Evolutionary conservation across 2,888 invertebrate species (phyloP).

Genomic region (Tanypteryx hageni): DNA sequence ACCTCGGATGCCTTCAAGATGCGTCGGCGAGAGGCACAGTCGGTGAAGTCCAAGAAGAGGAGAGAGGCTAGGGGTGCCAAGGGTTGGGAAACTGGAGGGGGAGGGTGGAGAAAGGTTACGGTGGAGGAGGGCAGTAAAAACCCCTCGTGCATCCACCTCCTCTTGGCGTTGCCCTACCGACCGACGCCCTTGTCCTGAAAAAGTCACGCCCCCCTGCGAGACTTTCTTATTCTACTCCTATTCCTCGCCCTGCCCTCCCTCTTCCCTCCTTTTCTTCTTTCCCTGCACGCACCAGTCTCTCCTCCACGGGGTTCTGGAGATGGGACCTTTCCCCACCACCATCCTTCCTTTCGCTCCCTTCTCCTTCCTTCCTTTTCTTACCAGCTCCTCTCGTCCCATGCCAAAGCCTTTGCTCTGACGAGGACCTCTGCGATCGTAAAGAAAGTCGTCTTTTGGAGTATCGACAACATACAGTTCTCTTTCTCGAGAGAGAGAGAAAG

Average conservation of each 20-base stretch:
- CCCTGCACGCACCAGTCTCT: neutral
- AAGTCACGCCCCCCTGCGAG: neutral
- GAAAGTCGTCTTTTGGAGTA: neutral
- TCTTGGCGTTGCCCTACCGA: too few relatives aligned
- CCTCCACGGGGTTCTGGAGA: slow-evolving; percentile 34
- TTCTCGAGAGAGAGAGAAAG: neutral
- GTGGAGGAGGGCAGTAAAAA: neutral
- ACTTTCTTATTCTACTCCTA: neutral
- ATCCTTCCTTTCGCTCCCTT: neutral
- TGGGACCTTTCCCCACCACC: neutral
- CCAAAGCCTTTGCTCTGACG: neutral
- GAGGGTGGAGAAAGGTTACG: neutral
- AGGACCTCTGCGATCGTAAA: neutral
- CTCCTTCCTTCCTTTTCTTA: neutral
- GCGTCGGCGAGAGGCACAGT: neutral
- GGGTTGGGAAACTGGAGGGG: too few relatives aligned
- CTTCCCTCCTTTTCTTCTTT: neutral
- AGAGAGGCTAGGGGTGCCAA: neutral
- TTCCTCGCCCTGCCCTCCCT: neutral
- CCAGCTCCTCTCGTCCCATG: neutral
- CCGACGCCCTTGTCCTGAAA: neutral
- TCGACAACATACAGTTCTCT: neutral
- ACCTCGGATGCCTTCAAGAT: neutral
- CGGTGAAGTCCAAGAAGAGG: neutral
- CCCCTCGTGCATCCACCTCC: too few relatives aligned